Percentiles rank a stretch among this genome's conserved stretches.
Conservation (phyloP, 2,113 vertebrate species). For the Hucho hucho region DNA sequence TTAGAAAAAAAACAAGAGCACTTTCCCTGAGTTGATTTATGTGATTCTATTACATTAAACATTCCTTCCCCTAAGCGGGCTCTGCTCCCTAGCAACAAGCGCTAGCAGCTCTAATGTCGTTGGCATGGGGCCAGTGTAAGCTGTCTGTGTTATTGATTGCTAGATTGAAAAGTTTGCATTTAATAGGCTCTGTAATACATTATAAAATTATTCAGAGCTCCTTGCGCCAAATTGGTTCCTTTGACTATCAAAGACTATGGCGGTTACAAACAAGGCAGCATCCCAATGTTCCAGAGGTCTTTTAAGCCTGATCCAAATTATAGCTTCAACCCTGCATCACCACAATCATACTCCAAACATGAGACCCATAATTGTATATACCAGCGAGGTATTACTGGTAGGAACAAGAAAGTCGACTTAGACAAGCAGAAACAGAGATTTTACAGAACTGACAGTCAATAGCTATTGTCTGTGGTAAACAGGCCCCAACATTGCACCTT, state of each 20-base stretch:
- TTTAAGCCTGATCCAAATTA: conserved; percentile 40
- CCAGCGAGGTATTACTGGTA: conserved; percentile 6
- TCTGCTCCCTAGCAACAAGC: conserved; percentile 88
- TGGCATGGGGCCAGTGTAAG: conserved; percentile 79
- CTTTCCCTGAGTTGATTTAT: conserved; percentile 83
- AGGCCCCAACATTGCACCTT: conserved; percentile 43
- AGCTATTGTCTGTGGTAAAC: conserved; percentile 47
- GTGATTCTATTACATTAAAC: conserved; percentile 90
- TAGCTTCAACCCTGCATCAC: conserved; percentile 28
- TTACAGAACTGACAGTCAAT: conserved; percentile 20
- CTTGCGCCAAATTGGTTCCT: conserved; percentile 65
- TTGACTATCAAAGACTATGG: conserved; percentile 50
- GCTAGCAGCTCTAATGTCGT: conserved; percentile 77
- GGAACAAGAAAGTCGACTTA: conserved; percentile 1
- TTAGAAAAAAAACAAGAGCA: conserved; percentile 62
- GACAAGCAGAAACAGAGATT: conserved; percentile 39
- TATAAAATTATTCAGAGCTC: conserved; percentile 76
- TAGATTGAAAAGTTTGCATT: conserved; percentile 89
- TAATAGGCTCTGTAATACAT: conserved; percentile 87
- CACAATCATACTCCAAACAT: conserved; percentile 26
- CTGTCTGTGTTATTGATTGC: conserved; percentile 87
- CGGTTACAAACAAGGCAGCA: conserved; percentile 44
- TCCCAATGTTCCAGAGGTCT: conserved; percentile 29
- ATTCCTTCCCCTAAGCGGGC: conserved; percentile 86
- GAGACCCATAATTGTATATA: conserved; percentile 34